Percentiles rank a stretch among this genome's conserved stretches.
Conservation (phyloP, 2,888 invertebrate species). For the Hydrotaea diabolus region DNA sequence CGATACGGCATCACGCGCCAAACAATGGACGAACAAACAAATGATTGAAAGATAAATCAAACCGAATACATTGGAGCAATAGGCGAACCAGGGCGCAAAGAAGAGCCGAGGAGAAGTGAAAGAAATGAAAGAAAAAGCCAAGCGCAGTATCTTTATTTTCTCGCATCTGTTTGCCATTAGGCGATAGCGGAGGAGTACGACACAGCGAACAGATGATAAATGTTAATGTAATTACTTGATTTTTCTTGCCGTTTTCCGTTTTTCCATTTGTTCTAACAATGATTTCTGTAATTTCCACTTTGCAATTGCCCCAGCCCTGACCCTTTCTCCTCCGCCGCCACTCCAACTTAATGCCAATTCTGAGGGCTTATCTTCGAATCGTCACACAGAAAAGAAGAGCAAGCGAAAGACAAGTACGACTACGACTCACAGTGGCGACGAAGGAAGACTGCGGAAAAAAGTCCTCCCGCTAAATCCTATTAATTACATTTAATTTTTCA, state of each 20-base stretch:
- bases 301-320: constrained; percentile 66
- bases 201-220: constrained; percentile 53
- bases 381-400: neutral
- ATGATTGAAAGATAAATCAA: constrained; percentile 23
- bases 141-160: neutral
- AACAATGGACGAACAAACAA: constrained; percentile 1
- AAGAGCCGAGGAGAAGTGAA: neutral
- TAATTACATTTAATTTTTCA: constrained; percentile 20
- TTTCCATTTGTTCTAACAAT: constrained; percentile 36
- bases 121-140: neutral
- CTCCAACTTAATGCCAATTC: constrained; percentile 5
- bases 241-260: constrained; percentile 42
- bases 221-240: constrained; percentile 64
- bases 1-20: neutral
- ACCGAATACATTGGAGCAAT: neutral
- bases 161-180: neutral
- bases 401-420: neutral
- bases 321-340: neutral
- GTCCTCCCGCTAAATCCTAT: neutral
- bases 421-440: too few relatives aligned
- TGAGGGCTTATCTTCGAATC: neutral
- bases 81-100: too few relatives aligned
- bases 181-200: neutral
- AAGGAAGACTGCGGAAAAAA: too few relatives aligned
- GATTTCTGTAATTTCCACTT: constrained; percentile 50